phyloP scores from a whole-genome alignment of 2,113 vertebrate species.

The Channa maculata region DNA sequence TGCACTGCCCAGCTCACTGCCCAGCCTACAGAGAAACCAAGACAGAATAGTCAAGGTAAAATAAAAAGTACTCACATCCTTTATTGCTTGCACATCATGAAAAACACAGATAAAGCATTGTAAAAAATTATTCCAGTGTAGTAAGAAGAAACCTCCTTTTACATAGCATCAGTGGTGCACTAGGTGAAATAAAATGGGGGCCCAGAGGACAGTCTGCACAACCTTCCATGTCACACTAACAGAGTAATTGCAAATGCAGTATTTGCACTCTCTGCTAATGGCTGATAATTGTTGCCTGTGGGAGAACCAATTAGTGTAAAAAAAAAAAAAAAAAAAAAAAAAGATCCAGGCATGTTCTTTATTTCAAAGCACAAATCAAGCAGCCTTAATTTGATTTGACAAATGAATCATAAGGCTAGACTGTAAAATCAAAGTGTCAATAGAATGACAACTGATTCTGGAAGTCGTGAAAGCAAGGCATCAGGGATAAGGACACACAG shows the following conservation, averaged over 20 bases:
- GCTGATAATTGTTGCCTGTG: slow-evolving; percentile 70
- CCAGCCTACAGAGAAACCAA: slow-evolving; percentile 59
- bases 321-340: slow-evolving; percentile 6
- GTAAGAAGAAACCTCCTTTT: neutral
- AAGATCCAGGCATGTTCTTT: slow-evolving; percentile 47
- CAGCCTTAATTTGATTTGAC: slow-evolving; percentile 53
- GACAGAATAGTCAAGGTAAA: slow-evolving; percentile 17
- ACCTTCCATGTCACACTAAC: slow-evolving; percentile 48
- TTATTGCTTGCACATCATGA: neutral
- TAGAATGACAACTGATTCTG: slow-evolving; percentile 32
- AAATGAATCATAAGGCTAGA: slow-evolving; percentile 44
- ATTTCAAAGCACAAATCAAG: slow-evolving; percentile 62
- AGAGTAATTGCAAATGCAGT: slow-evolving; percentile 59
- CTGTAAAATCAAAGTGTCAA: slow-evolving; percentile 58
- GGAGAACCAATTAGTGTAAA: slow-evolving; percentile 67
- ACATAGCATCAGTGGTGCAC: slow-evolving; percentile 3
- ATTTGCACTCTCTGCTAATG: slow-evolving; percentile 73
- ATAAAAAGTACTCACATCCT: neutral
- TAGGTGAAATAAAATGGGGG: slow-evolving; percentile 14
- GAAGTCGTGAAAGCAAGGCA: slow-evolving; percentile 12
- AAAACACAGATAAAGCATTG: neutral
- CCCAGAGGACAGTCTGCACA: slow-evolving; percentile 44
- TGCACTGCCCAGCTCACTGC: slow-evolving; percentile 70
- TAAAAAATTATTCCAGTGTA: neutral
- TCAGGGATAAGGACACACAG: neutral